Base-by-base conservation (phyloP, 2,113 vertebrate genomes). In the Forbesichthys agassizii region DNA sequence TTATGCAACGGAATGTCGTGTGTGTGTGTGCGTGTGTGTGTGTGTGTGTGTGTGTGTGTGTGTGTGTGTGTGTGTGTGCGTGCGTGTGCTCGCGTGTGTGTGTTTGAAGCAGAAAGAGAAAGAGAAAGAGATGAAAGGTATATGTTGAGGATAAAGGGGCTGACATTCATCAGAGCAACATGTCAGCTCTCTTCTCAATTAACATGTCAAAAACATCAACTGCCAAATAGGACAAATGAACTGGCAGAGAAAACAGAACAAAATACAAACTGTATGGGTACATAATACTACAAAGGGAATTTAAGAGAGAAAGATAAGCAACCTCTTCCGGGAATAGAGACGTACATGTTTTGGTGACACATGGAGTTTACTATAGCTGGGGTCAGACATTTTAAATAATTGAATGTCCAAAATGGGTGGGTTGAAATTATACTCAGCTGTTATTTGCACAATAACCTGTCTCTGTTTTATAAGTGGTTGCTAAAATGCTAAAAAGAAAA, bases 161-260 rank as follows among this genome's bases (percentile, higher is more conserved):
- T 1, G 60, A 78, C 83, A 87, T 88, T 85, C 74, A 80, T 86
- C 33, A 77, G 75, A 78, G 69, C 79, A 79, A 73, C 64, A 65
- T 77, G 75, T 87, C 80, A 81, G 75, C 63, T 79, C 75, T 79
- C 68, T 60, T 80, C 56, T 11, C 46, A 36, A 67, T 67, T 79
- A 75, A 85, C 78, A 86, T 90, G 88, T 87, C 80, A 75, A 80
- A 87, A 82, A 61, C 86, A 90, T 90, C 87, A 89, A 84, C 81
- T 90, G 76, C 68, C 8, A 84, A 87, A 72, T 83, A 3, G 42
- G 84, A 84, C 83, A 61, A 60, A 80, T 79, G 80, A 87, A 77
- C 59, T 27, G 27, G 27, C 27, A 27, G 27, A 27, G 27, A 27
- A 27, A 27, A 27, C 27, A 3, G 27, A 27, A 27, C 27, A 27